Percentiles rank a stretch among this genome's conserved stretches.
Conservation (phyloP, 2,888 invertebrate species). For the Sussaba pulchella region DNA sequence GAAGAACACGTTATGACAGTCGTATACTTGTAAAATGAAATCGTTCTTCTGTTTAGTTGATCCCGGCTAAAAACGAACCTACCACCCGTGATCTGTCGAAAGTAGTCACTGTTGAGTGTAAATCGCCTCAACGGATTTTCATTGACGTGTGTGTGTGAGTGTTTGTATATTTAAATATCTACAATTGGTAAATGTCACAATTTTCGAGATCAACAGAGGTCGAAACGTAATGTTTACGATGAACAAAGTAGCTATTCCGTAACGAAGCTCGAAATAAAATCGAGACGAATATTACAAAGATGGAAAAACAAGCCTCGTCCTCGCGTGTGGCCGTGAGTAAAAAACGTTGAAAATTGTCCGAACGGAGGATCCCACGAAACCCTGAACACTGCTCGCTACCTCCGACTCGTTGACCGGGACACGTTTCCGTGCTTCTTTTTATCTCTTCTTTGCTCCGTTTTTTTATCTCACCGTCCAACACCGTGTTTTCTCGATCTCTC, state of each 20-base stretch:
- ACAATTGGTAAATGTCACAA: too few species aligned
- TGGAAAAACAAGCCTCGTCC: too few species aligned
- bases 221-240: neutral
- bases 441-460: constrained; percentile 31
- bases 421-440: constrained; percentile 15
- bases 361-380: constrained; percentile 46
- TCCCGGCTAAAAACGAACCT: too few species aligned
- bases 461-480: constrained; percentile 54
- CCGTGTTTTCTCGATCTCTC: constrained; percentile 16
- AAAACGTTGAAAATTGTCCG: neutral
- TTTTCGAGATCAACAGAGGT: neutral
- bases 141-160: neutral
- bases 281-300: too few species aligned
- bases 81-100: neutral
- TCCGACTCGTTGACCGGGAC: too few species aligned
- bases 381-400: constrained; percentile 58
- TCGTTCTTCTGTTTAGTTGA: too few species aligned
- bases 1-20: too few species aligned
- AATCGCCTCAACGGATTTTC: too few species aligned
- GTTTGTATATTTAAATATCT: constrained; percentile 1
- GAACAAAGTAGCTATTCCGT: too few species aligned
- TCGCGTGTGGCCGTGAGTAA: constrained; percentile 1
- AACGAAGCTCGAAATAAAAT: too few species aligned
- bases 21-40: too few species aligned
- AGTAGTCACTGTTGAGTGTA: too few species aligned